Base-by-base conservation (phyloP, 2,797 vertebrate species). In the Aeoliscus strigatus region DNA sequence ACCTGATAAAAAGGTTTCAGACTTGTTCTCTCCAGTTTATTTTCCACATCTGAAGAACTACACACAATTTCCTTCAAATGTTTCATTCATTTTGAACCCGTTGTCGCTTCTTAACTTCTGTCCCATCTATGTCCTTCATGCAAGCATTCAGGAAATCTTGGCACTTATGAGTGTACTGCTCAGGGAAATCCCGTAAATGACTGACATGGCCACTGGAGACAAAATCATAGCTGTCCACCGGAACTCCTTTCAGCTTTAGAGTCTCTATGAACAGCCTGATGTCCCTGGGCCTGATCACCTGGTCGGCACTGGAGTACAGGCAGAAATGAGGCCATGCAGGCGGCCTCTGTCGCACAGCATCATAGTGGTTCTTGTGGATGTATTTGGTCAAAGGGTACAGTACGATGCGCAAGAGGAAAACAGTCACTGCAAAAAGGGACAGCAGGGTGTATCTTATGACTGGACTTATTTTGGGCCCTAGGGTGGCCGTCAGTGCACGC, bases 251-350 rank as follows among this genome's bases (percentile, higher is more conserved):
- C 45, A 60, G 86, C 70, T 60, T 76, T 43, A 96, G 61, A 1
- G 59, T 60, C 1, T 68, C 57, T 25, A 89, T 79, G 80, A 97
- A 93, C 39, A 53, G 36, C 81, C 92, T 80, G 1, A 99, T 60
- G 0, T 97, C 93, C 1, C 51, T 50, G 71, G 90, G 82, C 15
- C 65, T 54, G 67, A 98, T 91, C 60, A 98, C 77, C 27, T 63
- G 61, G 15, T 99, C 95, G 0, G 87, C 89, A 39, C 65, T 77
- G 8, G 96, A 99, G 53, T 94, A 99, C 15, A 98, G 87, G 73
- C 87, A 93, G 49, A 95, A 84, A 72, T 99, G 94, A 0, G 96
- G 94, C 96, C 96, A 98, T 47, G 79, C 37, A 0, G 93, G 91
- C 0, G 91, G 89, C 0, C 75, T 61, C 0, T 86, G 75, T 75